A percentile compares a stretch with the other conserved stretches of the same genome.
phyloP scores from a whole-genome alignment of 2,113 vertebrate genomes.

The Colistium nudipinnis region DNA sequence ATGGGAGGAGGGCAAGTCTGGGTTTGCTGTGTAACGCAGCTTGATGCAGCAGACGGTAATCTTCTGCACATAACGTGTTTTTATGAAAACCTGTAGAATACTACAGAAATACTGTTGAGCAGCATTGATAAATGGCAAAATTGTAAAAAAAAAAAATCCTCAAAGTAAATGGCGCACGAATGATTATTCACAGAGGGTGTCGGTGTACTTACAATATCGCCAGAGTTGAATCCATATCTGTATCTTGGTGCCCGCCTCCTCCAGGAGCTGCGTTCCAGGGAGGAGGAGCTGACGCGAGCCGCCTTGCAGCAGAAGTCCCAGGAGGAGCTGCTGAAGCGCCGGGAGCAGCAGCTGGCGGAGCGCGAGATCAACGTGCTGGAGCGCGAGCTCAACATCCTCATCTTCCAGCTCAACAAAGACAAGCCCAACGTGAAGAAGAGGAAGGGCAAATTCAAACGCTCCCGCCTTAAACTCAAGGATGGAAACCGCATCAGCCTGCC shows the following conservation, averaged over 20 bases:
- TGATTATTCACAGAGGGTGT: not conserved
- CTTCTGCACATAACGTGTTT: too few species aligned
- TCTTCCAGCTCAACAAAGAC: constrained; percentile 96
- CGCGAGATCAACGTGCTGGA: constrained; percentile 94
- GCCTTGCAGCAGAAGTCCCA: constrained; percentile 96
- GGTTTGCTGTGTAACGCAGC: constrained; percentile 12
- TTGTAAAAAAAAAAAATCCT: too few species aligned
- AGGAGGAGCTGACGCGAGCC: constrained; percentile 93
- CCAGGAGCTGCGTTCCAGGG: constrained; percentile 93
- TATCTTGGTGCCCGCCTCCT: not conserved
- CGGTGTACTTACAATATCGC: not conserved
- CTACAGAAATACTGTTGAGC: not conserved
- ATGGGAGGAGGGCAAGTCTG: constrained; percentile 17
- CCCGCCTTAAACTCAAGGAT: constrained; percentile 92
- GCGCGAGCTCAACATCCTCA: constrained; percentile 94
- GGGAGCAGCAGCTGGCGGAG: constrained; percentile 93
- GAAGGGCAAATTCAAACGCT: constrained; percentile 93
- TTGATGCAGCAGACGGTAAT: constrained; percentile 41
- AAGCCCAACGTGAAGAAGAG: constrained; percentile 94
- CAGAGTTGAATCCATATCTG: not conserved
- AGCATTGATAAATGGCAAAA: not conserved
- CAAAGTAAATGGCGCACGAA: not conserved
- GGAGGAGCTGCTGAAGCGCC: constrained; percentile 89
- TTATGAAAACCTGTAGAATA: not conserved
- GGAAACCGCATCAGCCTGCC: constrained; percentile 96